A percentile compares a stretch with the other conserved stretches of the same genome.
Evolutionary conservation across 2,888 invertebrate genomes (phyloP).

Genomic region (Salpingus planirostris): DNA sequence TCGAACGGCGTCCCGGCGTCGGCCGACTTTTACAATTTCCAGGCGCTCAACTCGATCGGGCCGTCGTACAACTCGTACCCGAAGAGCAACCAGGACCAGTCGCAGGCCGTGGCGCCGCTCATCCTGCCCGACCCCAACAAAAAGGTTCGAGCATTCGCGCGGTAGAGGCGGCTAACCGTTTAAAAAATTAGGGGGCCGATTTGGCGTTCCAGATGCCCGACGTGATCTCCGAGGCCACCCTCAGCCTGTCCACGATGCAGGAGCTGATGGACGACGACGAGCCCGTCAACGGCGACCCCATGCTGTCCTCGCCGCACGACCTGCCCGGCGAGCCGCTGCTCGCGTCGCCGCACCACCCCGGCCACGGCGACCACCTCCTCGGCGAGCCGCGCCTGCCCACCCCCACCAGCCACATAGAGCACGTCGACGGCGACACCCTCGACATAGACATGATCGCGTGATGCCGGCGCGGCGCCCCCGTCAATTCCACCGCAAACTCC

Average conservation of each 20-base stretch:
- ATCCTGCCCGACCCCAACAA: slow-evolving; percentile 39
- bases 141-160: slow-evolving; percentile 31
- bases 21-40: slow-evolving; percentile 54
- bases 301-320: slow-evolving; percentile 50
- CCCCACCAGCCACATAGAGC: slow-evolving; percentile 40
- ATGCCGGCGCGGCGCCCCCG: slow-evolving; percentile 27
- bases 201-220: slow-evolving; percentile 46
- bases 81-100: slow-evolving; percentile 20
- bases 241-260: slow-evolving; percentile 54
- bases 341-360: slow-evolving; percentile 47
- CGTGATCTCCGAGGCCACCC: slow-evolving; percentile 43
- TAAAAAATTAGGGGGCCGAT: slow-evolving; percentile 12
- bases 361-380: slow-evolving; percentile 56
- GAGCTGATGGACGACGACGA: slow-evolving; percentile 48
- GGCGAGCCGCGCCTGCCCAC: slow-evolving; percentile 42
- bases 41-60: slow-evolving; percentile 41
- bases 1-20: slow-evolving; percentile 62
- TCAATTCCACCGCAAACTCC: too few species aligned
- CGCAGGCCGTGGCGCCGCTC: slow-evolving; percentile 31
- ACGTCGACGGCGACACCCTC: slow-evolving; percentile 45
- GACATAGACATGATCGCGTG: slow-evolving; percentile 49
- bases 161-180: too few species aligned
- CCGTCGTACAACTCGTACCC: slow-evolving; percentile 33
- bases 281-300: slow-evolving; percentile 46
- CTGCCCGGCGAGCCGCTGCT: slow-evolving; percentile 53